phyloP scores from a whole-genome alignment of 2,888 invertebrate genomes.

The Dryocosmus kuriphilus region DNA sequence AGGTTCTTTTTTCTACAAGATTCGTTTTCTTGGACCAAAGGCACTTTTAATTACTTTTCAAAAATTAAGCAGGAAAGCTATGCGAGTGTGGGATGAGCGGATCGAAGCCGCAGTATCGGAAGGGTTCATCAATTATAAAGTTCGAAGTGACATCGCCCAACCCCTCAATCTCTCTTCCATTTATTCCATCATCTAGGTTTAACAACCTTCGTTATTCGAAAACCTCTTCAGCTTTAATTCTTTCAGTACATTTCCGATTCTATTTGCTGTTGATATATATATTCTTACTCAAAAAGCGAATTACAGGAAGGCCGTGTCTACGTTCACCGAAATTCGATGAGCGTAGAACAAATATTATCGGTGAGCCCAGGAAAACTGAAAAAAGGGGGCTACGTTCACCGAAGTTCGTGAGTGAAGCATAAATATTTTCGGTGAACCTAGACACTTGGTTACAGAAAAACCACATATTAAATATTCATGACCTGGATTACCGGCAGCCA shows the following conservation, averaged over 20 bases:
- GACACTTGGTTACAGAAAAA: neutral
- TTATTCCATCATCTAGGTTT: neutral
- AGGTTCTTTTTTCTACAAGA: neutral
- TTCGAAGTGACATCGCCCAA: constrained; percentile 27
- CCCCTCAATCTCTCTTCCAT: neutral
- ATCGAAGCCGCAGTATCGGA: constrained; percentile 20
- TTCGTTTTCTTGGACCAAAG: constrained; percentile 1
- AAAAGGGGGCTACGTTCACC: too few relatives aligned
- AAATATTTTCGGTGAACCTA: too few relatives aligned
- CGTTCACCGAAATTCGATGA: too few relatives aligned
- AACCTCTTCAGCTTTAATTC: constrained; percentile 20
- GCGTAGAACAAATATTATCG: too few relatives aligned
- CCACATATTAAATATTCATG: neutral
- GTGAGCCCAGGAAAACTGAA: too few relatives aligned
- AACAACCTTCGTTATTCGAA: neutral
- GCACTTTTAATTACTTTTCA: constrained; percentile 14
- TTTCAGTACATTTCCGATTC: neutral
- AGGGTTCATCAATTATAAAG: constrained; percentile 23
- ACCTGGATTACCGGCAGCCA: neutral
- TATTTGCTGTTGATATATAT: neutral
- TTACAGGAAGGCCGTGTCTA: neutral
- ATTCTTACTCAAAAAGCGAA: neutral
- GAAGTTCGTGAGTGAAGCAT: too few relatives aligned
- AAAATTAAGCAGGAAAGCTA: neutral
- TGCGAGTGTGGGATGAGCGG: neutral